phyloP scores from a whole-genome alignment of 1,140 invertebrate species.

The Pseudomyrmex flavicornis region DNA sequence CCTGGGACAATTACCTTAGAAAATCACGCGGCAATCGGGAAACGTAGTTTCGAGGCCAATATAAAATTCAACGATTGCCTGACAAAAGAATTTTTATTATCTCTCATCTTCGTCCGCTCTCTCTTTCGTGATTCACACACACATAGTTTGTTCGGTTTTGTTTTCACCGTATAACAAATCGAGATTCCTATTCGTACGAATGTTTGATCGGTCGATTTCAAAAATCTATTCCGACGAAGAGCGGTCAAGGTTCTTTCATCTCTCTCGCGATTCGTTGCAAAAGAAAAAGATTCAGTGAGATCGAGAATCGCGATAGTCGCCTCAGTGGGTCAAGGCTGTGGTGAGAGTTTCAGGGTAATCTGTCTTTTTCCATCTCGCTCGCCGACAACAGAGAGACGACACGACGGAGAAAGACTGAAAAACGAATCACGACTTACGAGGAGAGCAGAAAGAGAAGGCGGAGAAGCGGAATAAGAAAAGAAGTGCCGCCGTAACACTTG shows the following conservation, averaged over 20 bases:
- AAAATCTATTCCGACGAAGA: neutral
- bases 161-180: too few relatives aligned
- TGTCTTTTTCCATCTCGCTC: slow-evolving; percentile 42
- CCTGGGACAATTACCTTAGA: too few relatives aligned
- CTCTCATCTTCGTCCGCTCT: too few relatives aligned
- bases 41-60: too few relatives aligned
- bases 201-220: neutral
- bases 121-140: too few relatives aligned
- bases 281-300: slow-evolving; percentile 56
- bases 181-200: too few relatives aligned
- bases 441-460: neutral
- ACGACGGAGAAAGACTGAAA: slow-evolving; percentile 52
- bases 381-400: slow-evolving; percentile 45
- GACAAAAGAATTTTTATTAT: too few relatives aligned
- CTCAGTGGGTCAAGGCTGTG: slow-evolving; percentile 76
- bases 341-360: slow-evolving; percentile 72
- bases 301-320: slow-evolving; percentile 48
- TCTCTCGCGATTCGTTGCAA: slow-evolving; percentile 5
- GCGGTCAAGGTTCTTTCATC: neutral
- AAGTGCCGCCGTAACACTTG: slow-evolving; percentile 71
- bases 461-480: neutral
- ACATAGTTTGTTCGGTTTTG: too few relatives aligned
- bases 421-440: neutral
- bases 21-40: too few relatives aligned
- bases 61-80: too few relatives aligned